These are phyloP conservation scores for Peromyscus californicus DNA, from an alignment of 2,113 vertebrate species.

Conservation along the genomic window DNA sequence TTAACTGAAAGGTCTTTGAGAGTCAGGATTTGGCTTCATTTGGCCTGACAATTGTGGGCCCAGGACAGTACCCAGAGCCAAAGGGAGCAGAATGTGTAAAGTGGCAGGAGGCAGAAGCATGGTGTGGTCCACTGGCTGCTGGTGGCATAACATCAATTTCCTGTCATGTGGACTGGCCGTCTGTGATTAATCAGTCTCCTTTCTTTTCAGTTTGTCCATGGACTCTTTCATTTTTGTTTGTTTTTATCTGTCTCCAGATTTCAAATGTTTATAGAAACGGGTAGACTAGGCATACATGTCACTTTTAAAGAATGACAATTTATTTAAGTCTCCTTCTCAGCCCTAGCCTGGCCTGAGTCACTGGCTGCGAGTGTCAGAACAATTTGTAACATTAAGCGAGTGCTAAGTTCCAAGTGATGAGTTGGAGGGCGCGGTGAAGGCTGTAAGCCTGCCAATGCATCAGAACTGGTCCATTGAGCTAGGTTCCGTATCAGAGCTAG, in stretches of 20 bases:
- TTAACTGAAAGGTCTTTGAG: not conserved
- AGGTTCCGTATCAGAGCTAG: not conserved
- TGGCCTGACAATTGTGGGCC: not conserved
- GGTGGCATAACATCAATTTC: not conserved
- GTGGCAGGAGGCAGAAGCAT: not conserved
- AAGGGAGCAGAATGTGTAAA: not conserved
- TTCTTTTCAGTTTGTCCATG: not conserved
- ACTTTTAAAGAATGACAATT: conserved; percentile 42
- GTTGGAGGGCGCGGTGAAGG: not conserved
- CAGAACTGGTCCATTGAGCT: conserved; percentile 15
- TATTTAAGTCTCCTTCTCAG: conserved; percentile 34
- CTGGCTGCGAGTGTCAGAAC: conserved; percentile 17
- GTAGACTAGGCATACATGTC: not conserved
- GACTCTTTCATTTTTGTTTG: conserved; percentile 42
- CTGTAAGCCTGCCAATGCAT: not conserved
- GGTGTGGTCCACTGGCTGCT: not conserved
- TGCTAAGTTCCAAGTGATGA: conserved; percentile 27
- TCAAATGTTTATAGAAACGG: conserved; percentile 51
- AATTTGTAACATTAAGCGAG: conserved; percentile 57
- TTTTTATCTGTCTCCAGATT: conserved; percentile 33
- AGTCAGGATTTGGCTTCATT: not conserved
- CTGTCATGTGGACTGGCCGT: not conserved
- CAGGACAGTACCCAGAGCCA: not conserved
- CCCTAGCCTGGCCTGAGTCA: not conserved
- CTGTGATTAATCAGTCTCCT: not conserved